Percentiles rank a stretch among this genome's conserved stretches.
Evolutionary conservation across 2,797 vertebrate species (phyloP).

Genomic region (Scyliorhinus canicula): DNA sequence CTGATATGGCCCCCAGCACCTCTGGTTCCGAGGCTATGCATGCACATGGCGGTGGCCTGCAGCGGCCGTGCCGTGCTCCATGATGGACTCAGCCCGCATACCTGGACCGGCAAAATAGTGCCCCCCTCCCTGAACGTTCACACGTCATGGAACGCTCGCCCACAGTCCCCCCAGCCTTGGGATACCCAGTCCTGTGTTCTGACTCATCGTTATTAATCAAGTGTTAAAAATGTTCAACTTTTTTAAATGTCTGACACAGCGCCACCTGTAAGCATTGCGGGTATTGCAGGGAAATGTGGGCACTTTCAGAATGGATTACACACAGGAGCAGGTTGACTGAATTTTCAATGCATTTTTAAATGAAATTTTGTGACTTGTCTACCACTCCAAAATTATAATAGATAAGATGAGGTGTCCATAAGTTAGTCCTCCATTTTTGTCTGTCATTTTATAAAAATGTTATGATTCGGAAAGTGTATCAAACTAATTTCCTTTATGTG

Average conservation of each 20-base stretch:
- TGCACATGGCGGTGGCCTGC: no score
- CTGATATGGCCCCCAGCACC: no score
- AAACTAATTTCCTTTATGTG: not conserved
- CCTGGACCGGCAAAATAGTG: no score
- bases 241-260: not conserved
- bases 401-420: not conserved
- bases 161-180: no score
- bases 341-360: not conserved
- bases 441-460: not conserved
- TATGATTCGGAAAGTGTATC: not conserved
- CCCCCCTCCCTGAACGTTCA: no score
- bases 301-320: not conserved
- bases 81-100: no score
- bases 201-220: no score
- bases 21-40: no score
- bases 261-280: not conserved
- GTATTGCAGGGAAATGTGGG: not conserved
- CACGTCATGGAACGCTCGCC: no score
- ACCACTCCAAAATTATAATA: not conserved
- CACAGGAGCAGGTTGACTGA: not conserved
- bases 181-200: no score
- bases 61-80: no score
- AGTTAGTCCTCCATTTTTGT: not conserved
- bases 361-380: not conserved
- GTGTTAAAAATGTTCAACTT: not conserved